phyloP scores from a whole-genome alignment of 2,113 vertebrate species.

The Okapia johnstoni region DNA sequence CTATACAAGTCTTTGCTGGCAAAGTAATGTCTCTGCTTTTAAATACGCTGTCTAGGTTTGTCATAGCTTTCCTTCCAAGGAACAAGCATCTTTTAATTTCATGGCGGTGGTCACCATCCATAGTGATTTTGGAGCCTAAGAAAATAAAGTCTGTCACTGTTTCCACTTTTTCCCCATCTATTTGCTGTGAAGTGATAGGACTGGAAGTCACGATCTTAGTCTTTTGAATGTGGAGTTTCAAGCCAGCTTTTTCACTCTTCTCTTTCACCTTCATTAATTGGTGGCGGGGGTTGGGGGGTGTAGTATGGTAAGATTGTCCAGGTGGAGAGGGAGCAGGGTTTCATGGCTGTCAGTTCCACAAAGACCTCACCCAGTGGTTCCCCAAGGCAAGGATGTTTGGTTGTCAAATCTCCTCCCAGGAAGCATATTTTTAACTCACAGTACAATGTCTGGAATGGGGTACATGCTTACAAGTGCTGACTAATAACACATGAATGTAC shows the following conservation, averaged over 20 bases:
- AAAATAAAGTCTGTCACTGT: not conserved
- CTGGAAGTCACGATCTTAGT: not conserved
- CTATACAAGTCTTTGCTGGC: not conserved
- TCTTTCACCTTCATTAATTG: not conserved
- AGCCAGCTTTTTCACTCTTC: not conserved
- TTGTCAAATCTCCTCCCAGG: not conserved
- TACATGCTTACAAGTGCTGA: not conserved
- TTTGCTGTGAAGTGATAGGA: not conserved
- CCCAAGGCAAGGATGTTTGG: not conserved
- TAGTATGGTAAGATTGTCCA: not conserved
- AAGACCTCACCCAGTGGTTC: not conserved
- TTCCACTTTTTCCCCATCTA: not conserved
- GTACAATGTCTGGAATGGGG: not conserved
- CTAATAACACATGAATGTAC: not conserved
- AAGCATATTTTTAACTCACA: not conserved
- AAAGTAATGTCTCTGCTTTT: not conserved
- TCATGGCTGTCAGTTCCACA: not conserved
- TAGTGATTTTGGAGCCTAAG: not conserved
- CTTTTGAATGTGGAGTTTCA: not conserved
- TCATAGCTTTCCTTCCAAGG: not conserved
- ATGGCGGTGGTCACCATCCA: not conserved
- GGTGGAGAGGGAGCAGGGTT: fast-evolving
- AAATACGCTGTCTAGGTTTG: not conserved
- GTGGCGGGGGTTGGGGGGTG: fast-evolving
- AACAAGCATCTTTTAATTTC: not conserved